Evolutionary conservation across 2,113 vertebrate genomes (phyloP).

Genomic region (Cynocephalus volans): DNA sequence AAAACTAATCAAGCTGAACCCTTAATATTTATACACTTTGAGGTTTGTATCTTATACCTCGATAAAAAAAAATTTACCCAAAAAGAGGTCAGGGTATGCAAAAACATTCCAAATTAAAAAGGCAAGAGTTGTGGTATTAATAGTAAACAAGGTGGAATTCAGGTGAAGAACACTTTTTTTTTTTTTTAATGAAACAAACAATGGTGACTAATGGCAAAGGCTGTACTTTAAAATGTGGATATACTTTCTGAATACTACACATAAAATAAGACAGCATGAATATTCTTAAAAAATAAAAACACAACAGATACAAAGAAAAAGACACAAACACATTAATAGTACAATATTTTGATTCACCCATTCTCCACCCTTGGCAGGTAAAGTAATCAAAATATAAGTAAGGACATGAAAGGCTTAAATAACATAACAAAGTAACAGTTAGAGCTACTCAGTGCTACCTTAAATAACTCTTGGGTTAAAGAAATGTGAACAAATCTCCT

Average conservation of each 20-base stretch:
- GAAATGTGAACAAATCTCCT: neutral
- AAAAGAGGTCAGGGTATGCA: neutral
- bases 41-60: neutral
- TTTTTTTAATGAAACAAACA: neutral
- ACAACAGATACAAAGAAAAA: neutral
- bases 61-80: neutral
- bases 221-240: neutral
- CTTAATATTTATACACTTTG: neutral
- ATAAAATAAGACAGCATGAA: neutral
- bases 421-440: neutral
- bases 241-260: neutral
- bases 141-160: neutral
- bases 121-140: neutral
- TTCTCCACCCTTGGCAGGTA: neutral
- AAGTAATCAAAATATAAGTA: slow-evolving; percentile 45
- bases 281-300: slow-evolving; percentile 5
- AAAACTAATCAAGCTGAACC: neutral
- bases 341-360: slow-evolving; percentile 19
- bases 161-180: neutral
- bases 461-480: slow-evolving; percentile 23
- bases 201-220: neutral
- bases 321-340: neutral
- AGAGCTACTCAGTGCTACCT: neutral
- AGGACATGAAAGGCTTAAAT: neutral
- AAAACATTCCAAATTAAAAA: slow-evolving; percentile 48